phyloP scores from a whole-genome alignment of 1,140 invertebrate species.

The Camponotus vicinus region DNA sequence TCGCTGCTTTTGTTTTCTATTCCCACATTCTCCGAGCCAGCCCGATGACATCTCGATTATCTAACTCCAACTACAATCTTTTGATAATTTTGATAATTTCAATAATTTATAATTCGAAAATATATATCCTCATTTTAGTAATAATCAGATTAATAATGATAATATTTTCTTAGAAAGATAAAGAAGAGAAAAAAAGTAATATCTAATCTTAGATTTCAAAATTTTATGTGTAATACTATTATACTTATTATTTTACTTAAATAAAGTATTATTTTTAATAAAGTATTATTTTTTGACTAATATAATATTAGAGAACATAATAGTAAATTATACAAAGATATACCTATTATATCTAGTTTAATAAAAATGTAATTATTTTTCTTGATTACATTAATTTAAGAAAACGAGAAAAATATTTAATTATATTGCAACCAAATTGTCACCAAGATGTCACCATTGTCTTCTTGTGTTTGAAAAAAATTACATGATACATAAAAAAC shows the following conservation, averaged over 20 bases:
- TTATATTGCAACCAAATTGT: background rate
- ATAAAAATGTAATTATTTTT: conserved; percentile 11
- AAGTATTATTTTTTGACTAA: too few relatives aligned
- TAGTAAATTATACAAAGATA: background rate
- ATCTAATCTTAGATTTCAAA: background rate
- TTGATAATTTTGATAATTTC: background rate
- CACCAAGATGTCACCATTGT: background rate
- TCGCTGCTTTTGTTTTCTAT: conserved; percentile 71
- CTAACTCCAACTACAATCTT: background rate
- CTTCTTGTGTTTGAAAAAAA: background rate
- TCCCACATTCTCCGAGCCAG: conserved; percentile 68
- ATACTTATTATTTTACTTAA: background rate
- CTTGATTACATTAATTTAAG: background rate
- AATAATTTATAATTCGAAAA: background rate
- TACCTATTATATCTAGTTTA: background rate
- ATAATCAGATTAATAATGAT: background rate
- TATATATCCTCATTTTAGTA: background rate
- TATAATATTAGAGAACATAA: background rate
- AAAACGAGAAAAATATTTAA: background rate
- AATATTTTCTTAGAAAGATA: conserved; percentile 7
- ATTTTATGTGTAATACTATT: background rate
- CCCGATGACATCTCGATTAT: background rate
- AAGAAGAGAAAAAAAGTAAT: background rate
- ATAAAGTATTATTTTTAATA: background rate
- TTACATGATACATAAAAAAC: conserved; percentile 41